A percentile compares a stretch with the other conserved stretches of the same genome.
phyloP scores from a whole-genome alignment of 2,797 vertebrate species.

The Coilia nasus region DNA sequence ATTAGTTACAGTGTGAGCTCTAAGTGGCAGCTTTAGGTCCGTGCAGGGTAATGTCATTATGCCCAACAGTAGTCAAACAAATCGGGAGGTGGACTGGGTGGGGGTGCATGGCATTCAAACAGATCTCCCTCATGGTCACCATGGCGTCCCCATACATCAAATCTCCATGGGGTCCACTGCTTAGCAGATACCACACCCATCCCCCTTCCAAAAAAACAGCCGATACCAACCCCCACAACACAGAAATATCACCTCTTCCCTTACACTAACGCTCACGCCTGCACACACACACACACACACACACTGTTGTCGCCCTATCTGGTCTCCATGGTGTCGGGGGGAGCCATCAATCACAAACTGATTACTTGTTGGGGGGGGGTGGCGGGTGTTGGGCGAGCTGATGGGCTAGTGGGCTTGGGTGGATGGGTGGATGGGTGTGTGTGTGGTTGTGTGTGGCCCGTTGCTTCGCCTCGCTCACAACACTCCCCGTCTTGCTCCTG shows the following conservation, averaged over 20 bases:
- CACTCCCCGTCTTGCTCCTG: constrained; percentile 54
- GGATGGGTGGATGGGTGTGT: neutral
- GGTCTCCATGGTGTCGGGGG: neutral
- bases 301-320: neutral
- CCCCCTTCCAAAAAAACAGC: neutral
- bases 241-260: neutral
- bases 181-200: neutral
- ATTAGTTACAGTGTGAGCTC: neutral
- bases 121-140: constrained; percentile 6
- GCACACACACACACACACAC: neutral
- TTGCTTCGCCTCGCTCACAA: neutral
- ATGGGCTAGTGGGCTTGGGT: neutral
- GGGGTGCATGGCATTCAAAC: neutral
- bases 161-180: constrained; percentile 4
- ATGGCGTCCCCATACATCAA: constrained; percentile 46
- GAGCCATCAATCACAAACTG: constrained; percentile 62
- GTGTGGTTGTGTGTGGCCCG: neutral
- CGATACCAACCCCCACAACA: neutral
- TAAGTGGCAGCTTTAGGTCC: neutral
- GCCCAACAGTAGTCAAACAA: neutral
- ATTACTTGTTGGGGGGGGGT: constrained; percentile 43
- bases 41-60: neutral
- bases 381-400: no score
- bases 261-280: neutral
- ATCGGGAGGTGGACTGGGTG: neutral